Conservation (phyloP, 1,140 invertebrate species). For the Sinonovacula constricta region DNA sequence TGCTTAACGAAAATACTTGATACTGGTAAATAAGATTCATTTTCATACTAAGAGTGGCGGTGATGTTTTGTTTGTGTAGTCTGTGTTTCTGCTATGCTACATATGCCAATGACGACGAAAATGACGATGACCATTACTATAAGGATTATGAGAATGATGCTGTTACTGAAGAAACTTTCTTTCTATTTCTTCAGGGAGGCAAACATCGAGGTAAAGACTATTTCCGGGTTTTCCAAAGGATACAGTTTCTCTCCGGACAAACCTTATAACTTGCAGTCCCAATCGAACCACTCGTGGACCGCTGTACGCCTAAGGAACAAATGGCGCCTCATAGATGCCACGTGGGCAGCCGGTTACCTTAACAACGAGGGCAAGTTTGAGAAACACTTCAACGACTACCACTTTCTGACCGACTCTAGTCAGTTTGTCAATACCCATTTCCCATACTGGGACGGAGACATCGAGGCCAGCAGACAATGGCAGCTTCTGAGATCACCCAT, state of each 20-base stretch:
- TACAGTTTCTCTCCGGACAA: slow-evolving; percentile 97
- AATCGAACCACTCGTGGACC: slow-evolving; percentile 68
- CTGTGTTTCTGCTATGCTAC: too few species aligned
- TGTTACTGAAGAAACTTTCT: too few species aligned
- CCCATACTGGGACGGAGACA: slow-evolving; percentile 73
- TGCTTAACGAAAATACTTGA: too few species aligned
- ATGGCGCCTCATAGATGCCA: slow-evolving; percentile 72
- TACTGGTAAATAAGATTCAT: too few species aligned
- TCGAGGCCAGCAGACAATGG: slow-evolving; percentile 44
- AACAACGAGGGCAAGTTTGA: slow-evolving; percentile 35
- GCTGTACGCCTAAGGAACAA: slow-evolving; percentile 55
- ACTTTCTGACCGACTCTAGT: slow-evolving; percentile 80
- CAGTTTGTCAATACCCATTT: slow-evolving; percentile 79
- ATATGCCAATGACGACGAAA: too few species aligned
- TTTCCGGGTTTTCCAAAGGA: slow-evolving; percentile 93
- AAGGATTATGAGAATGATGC: too few species aligned
- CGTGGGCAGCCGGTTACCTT: slow-evolving; percentile 78
- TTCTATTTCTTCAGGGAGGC: too few species aligned
- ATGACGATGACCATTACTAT: too few species aligned
- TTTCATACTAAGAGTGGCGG: too few species aligned
- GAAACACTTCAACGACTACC: slow-evolving; percentile 63
- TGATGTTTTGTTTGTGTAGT: too few species aligned
- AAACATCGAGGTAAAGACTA: slow-evolving; percentile 33
- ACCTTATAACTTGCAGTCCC: slow-evolving; percentile 95
- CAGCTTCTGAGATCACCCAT: slow-evolving; percentile 50